These are phyloP conservation scores for Ostrea denselamellosa DNA, from an alignment of 1,140 invertebrate genomes.

Conservation along the genomic window DNA sequence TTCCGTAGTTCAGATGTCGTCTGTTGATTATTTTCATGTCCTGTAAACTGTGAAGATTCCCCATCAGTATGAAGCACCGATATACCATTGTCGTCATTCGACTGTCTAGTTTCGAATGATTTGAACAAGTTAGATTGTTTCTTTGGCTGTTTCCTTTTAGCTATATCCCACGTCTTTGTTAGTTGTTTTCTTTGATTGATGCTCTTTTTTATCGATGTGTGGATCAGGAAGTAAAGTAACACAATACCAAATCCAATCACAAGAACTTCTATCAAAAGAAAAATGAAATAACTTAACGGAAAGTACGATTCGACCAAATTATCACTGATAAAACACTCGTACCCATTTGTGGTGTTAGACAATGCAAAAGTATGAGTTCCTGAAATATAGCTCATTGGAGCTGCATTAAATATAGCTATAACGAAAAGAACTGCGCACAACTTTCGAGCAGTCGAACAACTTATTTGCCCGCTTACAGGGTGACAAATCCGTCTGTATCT, in stretches of 20 bases:
- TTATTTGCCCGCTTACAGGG: neutral
- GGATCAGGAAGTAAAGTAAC: neutral
- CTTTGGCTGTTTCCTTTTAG: neutral
- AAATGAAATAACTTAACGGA: neutral
- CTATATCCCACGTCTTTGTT: neutral
- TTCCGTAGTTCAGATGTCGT: neutral
- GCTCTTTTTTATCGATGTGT: neutral
- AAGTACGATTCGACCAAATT: neutral
- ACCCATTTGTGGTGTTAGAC: neutral
- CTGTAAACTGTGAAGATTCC: neutral
- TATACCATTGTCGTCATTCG: neutral
- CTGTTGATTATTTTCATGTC: neutral
- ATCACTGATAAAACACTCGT: constrained; percentile 13
- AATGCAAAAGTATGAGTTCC: constrained; percentile 13
- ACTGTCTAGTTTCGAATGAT: neutral
- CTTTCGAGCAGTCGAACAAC: constrained; percentile 6
- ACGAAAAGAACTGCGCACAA: neutral
- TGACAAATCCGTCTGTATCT: constrained; percentile 4
- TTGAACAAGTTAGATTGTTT: neutral
- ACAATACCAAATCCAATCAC: neutral
- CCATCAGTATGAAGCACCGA: neutral
- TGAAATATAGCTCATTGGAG: neutral
- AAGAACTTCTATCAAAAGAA: neutral
- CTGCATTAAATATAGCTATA: neutral
- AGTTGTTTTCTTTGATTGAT: neutral